phyloP scores from a whole-genome alignment of 2,797 vertebrate genomes.

The Cuniculus paca region DNA sequence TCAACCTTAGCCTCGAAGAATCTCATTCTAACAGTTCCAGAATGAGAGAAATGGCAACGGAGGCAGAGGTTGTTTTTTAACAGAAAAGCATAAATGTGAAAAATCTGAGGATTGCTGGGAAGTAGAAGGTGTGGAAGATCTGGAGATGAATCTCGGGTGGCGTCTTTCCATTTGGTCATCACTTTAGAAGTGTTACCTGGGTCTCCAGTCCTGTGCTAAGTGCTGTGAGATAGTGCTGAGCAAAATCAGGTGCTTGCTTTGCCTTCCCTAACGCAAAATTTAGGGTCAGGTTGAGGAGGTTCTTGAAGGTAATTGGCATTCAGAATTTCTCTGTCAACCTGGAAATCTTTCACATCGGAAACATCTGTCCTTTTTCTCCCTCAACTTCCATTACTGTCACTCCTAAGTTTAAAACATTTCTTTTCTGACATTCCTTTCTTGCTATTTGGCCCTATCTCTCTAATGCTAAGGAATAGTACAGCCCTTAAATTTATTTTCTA shows the following conservation, averaged over 20 bases:
- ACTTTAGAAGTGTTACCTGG: constrained; percentile 7
- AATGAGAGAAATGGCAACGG: background rate
- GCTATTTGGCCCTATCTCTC: background rate
- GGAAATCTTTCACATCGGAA: constrained; percentile 29
- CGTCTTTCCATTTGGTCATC: background rate
- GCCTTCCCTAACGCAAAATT: background rate
- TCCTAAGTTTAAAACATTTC: constrained; percentile 12
- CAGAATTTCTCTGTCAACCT: constrained; percentile 25
- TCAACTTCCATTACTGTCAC: background rate
- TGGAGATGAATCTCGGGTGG: background rate
- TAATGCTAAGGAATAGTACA: constrained; percentile 25
- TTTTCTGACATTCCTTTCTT: constrained; percentile 42
- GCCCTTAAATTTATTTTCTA: constrained; percentile 47
- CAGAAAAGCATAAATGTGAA: background rate
- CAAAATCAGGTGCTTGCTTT: constrained; percentile 26
- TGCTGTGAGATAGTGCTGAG: background rate
- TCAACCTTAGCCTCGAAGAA: background rate
- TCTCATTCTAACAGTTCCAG: background rate
- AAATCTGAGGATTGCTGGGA: background rate
- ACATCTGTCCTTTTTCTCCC: constrained; percentile 10
- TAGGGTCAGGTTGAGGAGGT: background rate
- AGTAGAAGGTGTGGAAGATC: background rate
- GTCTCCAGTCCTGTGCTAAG: background rate
- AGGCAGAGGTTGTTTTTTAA: background rate
- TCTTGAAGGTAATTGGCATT: constrained; percentile 35